phyloP scores from a whole-genome alignment of 2,797 vertebrate genomes.

The Leptodactylus fallax region DNA sequence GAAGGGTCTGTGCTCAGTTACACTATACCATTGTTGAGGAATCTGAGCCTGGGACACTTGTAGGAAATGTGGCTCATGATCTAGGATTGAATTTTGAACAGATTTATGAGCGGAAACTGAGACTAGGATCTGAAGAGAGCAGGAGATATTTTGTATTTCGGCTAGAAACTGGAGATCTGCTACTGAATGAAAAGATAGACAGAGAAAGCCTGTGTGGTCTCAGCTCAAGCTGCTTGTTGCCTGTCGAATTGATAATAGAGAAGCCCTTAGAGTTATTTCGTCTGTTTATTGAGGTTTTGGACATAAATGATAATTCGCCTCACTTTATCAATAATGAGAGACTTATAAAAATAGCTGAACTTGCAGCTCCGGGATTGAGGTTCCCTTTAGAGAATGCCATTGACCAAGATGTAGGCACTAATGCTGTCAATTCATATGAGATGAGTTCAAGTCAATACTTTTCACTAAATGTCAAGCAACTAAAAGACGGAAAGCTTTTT shows the following conservation, averaged over 20 bases:
- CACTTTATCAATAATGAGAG: constrained; percentile 85
- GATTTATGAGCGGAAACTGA: constrained; percentile 82
- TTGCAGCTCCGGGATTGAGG: constrained; percentile 84
- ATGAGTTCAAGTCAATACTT: constrained; percentile 87
- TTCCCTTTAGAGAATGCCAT: constrained; percentile 93
- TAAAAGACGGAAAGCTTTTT: constrained; percentile 91
- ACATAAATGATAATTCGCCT: constrained; percentile 95
- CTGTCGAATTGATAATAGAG: constrained; percentile 86
- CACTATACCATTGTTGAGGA: constrained; percentile 91
- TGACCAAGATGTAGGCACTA: constrained; percentile 92
- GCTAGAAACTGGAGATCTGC: constrained; percentile 82
- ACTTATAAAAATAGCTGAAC: constrained; percentile 89
- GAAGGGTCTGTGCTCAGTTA: constrained; percentile 85
- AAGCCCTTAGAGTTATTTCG: constrained; percentile 87
- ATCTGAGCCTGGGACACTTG: constrained; percentile 86
- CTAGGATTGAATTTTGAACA: constrained; percentile 82
- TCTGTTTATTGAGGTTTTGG: constrained; percentile 88
- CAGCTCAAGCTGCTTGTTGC: constrained; percentile 81
- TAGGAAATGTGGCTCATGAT: constrained; percentile 91
- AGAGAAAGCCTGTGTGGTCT: constrained; percentile 88
- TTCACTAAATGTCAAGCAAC: constrained; percentile 84
- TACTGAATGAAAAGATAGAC: constrained; percentile 90
- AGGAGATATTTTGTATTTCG: constrained; percentile 87
- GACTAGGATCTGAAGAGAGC: constrained; percentile 83
- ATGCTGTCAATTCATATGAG: constrained; percentile 87